Conservation (phyloP, 2,888 invertebrate species). For the Caenorhabditis virilis region DNA sequence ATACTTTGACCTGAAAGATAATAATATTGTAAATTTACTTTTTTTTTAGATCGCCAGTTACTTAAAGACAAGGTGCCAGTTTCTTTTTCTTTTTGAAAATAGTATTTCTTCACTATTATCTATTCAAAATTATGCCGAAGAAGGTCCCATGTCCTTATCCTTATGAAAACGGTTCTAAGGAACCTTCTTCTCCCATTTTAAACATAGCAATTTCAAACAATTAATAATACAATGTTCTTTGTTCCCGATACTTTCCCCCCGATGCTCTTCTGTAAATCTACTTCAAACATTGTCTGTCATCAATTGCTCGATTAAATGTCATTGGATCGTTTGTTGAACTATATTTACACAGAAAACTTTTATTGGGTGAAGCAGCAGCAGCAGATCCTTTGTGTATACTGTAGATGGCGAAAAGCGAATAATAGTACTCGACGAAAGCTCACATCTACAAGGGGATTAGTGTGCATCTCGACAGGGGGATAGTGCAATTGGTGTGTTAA, state of each 20-base stretch:
- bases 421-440: conserved; percentile 39
- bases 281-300: no score
- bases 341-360: neutral
- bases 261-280: no score
- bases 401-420: conserved; percentile 16
- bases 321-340: neutral
- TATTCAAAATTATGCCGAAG: neutral
- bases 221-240: no score
- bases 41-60: neutral
- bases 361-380: neutral
- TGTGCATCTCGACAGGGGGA: no score
- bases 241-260: no score
- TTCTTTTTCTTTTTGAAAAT: neutral
- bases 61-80: no score
- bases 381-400: conserved; percentile 7
- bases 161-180: no score
- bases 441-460: conserved; percentile 29
- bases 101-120: conserved; percentile 3
- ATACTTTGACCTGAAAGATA: conserved; percentile 66
- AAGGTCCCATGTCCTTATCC: neutral
- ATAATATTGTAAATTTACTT: neutral
- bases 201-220: no score
- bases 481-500: conserved; percentile 29
- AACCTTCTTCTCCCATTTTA: no score
- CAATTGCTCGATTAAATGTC: neutral